Conservation (phyloP, 2,888 invertebrate genomes). For the Drosophila limbata region DNA sequence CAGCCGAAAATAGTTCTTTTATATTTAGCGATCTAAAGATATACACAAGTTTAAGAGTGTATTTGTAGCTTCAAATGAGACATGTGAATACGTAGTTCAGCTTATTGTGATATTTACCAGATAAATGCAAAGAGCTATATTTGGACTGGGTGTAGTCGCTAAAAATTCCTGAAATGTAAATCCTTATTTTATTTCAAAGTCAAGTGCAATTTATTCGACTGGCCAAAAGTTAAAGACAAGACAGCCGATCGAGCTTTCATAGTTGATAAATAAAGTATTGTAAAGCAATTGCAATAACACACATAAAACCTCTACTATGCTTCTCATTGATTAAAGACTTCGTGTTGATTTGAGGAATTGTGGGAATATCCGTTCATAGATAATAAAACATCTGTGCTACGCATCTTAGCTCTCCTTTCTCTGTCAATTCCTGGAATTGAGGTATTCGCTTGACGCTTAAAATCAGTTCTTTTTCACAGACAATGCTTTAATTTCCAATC, state of each 20-base stretch:
- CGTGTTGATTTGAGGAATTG: neutral
- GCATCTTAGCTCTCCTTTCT: neutral
- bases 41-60: neutral
- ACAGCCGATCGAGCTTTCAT: neutral
- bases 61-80: slow-evolving; percentile 25
- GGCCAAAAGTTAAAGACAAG: neutral
- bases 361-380: neutral
- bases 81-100: neutral
- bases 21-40: slow-evolving; percentile 18
- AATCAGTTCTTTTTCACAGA: slow-evolving; percentile 37
- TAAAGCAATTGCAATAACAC: neutral
- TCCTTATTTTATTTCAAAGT: neutral
- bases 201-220: neutral
- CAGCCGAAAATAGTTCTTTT: slow-evolving; percentile 2
- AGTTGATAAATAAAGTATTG: neutral
- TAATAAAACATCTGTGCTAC: slow-evolving; percentile 1
- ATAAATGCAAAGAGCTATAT: neutral
- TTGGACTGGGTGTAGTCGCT: neutral
- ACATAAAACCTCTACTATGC: neutral
- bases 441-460: slow-evolving; percentile 9
- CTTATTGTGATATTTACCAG: slow-evolving; percentile 10
- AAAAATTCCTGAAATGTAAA: neutral
- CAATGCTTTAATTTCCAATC: slow-evolving; percentile 36
- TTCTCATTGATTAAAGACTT: neutral
- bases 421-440: neutral